A percentile compares a stretch with the other conserved stretches of the same genome.
phyloP scores from a whole-genome alignment of 2,888 invertebrate species.

The Cheilosia pagana region DNA sequence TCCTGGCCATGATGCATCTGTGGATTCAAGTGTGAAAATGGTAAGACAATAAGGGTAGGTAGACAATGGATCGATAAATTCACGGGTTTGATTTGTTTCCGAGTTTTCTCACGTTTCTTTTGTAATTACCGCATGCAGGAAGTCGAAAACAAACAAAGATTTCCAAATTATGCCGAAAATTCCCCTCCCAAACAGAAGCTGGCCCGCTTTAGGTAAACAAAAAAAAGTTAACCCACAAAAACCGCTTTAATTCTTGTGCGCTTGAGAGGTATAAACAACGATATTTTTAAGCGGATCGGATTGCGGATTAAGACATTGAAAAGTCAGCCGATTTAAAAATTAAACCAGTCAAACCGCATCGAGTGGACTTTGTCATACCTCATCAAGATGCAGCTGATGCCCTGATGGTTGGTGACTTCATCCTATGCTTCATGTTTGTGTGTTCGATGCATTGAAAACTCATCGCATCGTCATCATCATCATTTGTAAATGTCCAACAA shows the following conservation, averaged over 20 bases:
- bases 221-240: constrained; percentile 25
- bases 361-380: constrained; percentile 54
- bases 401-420: constrained; percentile 58
- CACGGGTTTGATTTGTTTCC: constrained; percentile 56
- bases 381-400: constrained; percentile 41
- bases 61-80: constrained; percentile 66
- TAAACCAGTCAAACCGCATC: constrained; percentile 57
- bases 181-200: constrained; percentile 26
- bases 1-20: constrained; percentile 35
- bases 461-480: constrained; percentile 72
- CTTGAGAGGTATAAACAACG: constrained; percentile 22
- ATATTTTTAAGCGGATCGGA: constrained; percentile 5
- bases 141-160: constrained; percentile 51
- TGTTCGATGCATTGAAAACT: constrained; percentile 50
- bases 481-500: constrained; percentile 71
- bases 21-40: constrained; percentile 70
- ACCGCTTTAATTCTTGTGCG: neutral
- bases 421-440: constrained; percentile 49
- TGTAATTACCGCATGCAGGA: constrained; percentile 59
- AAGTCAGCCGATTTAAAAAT: constrained; percentile 18
- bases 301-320: constrained; percentile 46
- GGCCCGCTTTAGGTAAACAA: constrained; percentile 11
- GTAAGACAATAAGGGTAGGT: constrained; percentile 48
- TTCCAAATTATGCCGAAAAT: constrained; percentile 1
- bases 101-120: constrained; percentile 68